These are phyloP conservation scores for Albula glossodonta DNA, from an alignment of 2,113 vertebrate species.

Conservation along the genomic window DNA sequence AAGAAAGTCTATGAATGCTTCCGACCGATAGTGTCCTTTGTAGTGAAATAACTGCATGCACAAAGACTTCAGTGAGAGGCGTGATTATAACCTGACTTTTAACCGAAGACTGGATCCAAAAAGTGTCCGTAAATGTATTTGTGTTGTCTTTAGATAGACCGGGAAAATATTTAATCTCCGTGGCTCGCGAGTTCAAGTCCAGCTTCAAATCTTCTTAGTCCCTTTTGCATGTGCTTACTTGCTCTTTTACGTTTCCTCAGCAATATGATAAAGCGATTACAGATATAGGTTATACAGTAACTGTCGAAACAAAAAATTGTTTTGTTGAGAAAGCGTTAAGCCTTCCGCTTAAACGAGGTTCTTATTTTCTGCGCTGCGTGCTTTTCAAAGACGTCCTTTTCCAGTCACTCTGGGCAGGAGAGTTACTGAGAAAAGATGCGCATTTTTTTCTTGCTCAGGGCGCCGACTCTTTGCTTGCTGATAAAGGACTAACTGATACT, in stretches of 20 bases:
- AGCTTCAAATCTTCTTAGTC: slow-evolving; percentile 26
- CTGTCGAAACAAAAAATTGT: not conserved
- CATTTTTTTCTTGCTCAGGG: not conserved
- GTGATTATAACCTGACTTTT: not conserved
- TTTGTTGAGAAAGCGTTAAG: not conserved
- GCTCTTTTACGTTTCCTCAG: slow-evolving; percentile 9
- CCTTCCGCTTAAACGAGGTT: not conserved
- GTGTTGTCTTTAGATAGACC: not conserved
- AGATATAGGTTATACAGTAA: not conserved
- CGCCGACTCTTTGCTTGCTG: not conserved
- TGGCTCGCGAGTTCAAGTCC: slow-evolving; percentile 9
- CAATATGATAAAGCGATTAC: slow-evolving; percentile 14
- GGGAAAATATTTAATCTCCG: not conserved
- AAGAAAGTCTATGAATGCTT: not conserved
- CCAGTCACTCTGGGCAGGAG: not conserved
- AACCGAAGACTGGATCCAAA: not conserved
- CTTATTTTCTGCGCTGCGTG: not conserved
- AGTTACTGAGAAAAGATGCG: not conserved
- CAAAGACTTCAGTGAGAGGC: not conserved
- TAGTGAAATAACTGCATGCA: slow-evolving; percentile 1
- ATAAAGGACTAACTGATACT: not conserved
- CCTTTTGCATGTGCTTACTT: not conserved
- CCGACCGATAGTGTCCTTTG: slow-evolving; percentile 5
- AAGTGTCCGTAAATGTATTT: slow-evolving; percentile 15
- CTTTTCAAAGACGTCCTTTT: not conserved